Percentiles rank a stretch among this genome's conserved stretches.
Conservation (phyloP, 30 jellyfish, hydroid and myxozoan species). For the Catostylus mosaicus region DNA sequence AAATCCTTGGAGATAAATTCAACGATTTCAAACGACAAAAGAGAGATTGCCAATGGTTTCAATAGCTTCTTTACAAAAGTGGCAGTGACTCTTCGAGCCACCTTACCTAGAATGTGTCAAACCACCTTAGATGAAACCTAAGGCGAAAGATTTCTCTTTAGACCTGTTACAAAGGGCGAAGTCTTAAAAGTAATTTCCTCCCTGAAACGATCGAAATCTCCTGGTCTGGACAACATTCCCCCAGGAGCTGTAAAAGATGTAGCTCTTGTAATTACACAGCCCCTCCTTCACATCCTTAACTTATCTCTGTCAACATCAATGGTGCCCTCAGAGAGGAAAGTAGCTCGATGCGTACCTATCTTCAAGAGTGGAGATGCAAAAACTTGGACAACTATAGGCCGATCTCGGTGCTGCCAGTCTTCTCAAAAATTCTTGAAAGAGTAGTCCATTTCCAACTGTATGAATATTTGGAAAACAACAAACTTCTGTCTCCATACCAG, state of each 20-base stretch:
- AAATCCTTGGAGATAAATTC: slow-evolving; percentile 58
- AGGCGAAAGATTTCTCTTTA: slow-evolving; percentile 25
- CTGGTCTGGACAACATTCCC: slow-evolving; percentile 75
- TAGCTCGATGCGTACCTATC: slow-evolving; percentile 50
- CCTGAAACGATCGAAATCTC: slow-evolving; percentile 46
- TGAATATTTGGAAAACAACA: slow-evolving; percentile 13
- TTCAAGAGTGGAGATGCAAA: slow-evolving; percentile 52
- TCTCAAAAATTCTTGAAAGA: slow-evolving; percentile 43
- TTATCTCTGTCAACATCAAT: slow-evolving; percentile 38
- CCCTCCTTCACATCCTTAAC: slow-evolving; percentile 58
- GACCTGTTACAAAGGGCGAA: slow-evolving; percentile 59
- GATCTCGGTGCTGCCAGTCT: too few relatives aligned
- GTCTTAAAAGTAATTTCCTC: slow-evolving; percentile 46
- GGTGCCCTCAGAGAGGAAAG: slow-evolving; percentile 53
- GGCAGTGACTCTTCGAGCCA: slow-evolving; percentile 61
- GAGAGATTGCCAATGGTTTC: slow-evolving; percentile 61
- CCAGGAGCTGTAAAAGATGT: slow-evolving; percentile 68
- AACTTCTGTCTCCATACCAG: too few relatives aligned
- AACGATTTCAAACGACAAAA: slow-evolving; percentile 59
- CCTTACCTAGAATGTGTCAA: slow-evolving; percentile 56
- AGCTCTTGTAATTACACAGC: slow-evolving; percentile 53
- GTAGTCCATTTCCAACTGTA: slow-evolving; percentile 38
- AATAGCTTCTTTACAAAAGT: slow-evolving; percentile 63
- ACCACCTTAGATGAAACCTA: slow-evolving; percentile 43
- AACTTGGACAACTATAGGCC: slow-evolving; percentile 36